phyloP scores from a whole-genome alignment of 2,113 vertebrate species.

The Trogon surrucura region DNA sequence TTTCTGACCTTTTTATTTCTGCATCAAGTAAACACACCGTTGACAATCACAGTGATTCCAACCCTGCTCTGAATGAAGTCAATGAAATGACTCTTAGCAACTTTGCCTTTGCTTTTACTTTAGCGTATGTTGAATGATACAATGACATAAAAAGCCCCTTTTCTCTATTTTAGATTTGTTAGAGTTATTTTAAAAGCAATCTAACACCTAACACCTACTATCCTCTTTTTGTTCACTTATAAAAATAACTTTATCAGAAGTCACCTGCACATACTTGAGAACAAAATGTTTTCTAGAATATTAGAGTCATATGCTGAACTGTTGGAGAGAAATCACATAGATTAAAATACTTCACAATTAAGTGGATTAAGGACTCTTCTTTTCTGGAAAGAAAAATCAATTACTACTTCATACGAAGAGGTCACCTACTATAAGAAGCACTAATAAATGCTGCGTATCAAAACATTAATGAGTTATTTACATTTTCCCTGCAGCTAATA shows the following conservation, averaged over 20 bases:
- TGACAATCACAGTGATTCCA: background rate
- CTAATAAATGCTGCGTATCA: background rate
- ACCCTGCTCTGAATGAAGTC: background rate
- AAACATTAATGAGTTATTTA: background rate
- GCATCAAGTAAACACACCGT: background rate
- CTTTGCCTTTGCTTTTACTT: background rate
- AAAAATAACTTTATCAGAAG: background rate
- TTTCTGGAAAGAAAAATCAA: background rate
- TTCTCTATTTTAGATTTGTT: background rate
- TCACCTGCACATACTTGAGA: background rate
- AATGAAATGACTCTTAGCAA: background rate
- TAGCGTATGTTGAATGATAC: background rate
- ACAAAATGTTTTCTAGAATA: background rate
- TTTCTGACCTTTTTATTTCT: background rate
- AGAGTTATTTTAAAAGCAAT: background rate
- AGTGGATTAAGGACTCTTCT: background rate
- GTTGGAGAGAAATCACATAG: background rate
- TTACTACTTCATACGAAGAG: background rate
- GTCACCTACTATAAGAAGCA: background rate
- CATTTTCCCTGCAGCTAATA: slow-evolving; percentile 78
- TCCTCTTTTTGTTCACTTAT: background rate
- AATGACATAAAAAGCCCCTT: background rate
- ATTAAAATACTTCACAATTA: background rate
- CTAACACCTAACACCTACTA: background rate
- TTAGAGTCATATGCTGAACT: background rate